Base-by-base conservation (phyloP, 2,888 invertebrate genomes). In the Phaedon cochleariae region DNA sequence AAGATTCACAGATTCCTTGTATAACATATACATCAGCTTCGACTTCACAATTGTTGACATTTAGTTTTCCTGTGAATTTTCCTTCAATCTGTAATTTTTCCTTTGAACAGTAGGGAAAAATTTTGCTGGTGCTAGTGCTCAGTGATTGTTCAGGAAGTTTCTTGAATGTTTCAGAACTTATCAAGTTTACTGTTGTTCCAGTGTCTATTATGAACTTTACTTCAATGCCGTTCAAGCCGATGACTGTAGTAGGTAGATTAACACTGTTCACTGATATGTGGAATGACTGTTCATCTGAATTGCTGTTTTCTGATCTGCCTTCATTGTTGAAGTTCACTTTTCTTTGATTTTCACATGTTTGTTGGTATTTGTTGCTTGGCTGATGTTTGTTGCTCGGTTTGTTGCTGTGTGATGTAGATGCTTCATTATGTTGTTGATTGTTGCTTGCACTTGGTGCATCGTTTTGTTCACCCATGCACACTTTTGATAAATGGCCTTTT, bases 401-500 rank as follows among this genome's bases (percentile, higher is more conserved):
- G n/a, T n/a, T n/a, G n/a, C n/a, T n/a, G n/a, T n/a, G n/a, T n/a
- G n/a, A n/a, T 62, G 22, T 60, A 10, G 46, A 31, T 22, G 18
- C 22, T 15, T 62, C 12, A 18, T 20, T 21, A 6, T 9, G 3
- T 20, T 58, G 31, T 46, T 62, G 59, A 21, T 26, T 58, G n/a
- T n/a, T n/a, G n/a, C n/a, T n/a, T n/a, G n/a, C n/a, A n/a, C n/a
- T 41, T 59, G 26, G 12, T 48, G 1, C 20, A n/a, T 17, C 18
- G 48, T 55, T 1, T 20, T 60, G 51, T 20, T 58, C 46, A 41
- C 65, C 60, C 46, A 69, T 31, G 46, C 63, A 70, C 10, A 68
- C 64, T 15, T 54, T 54, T 22, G 62, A 54, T 57, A 62, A 68
- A 60, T 68, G 68, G 21, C 68, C 66, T 51, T 17, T 55, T 26